These are phyloP conservation scores for Lucinisca nassula DNA, from an alignment of 2,888 invertebrate species.

Conservation along the genomic window DNA sequence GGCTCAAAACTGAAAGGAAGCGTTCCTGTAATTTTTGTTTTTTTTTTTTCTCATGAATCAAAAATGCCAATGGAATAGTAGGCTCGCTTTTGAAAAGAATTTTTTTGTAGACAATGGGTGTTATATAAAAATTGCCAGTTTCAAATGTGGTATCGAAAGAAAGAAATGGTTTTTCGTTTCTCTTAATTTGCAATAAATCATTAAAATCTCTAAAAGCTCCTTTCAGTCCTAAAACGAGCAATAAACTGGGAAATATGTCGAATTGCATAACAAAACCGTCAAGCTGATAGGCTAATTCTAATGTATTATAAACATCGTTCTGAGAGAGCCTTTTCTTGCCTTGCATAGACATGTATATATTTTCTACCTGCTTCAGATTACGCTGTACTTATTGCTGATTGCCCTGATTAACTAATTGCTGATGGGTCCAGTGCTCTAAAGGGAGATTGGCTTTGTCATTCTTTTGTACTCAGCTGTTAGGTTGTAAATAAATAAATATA, in stretches of 20 bases:
- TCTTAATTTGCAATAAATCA: conserved; percentile 23
- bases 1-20: neutral
- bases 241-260: conserved; percentile 37
- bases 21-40: conserved; percentile 39
- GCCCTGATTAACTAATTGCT: no score
- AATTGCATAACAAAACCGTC: conserved; percentile 37
- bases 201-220: conserved; percentile 29
- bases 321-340: no score
- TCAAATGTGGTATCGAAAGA: conserved; percentile 28
- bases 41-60: conserved; percentile 37
- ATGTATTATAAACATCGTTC: no score
- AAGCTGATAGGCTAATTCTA: conserved; percentile 35
- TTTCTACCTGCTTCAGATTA: no score
- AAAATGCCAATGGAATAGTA: conserved; percentile 32
- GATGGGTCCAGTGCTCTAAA: no score
- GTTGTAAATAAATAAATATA: no score
- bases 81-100: conserved; percentile 34
- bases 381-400: no score
- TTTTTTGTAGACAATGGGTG: conserved; percentile 37
- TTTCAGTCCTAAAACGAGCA: conserved; percentile 18
- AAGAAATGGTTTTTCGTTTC: conserved; percentile 13
- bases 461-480: no score
- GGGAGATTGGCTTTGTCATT: no score
- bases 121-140: conserved; percentile 26
- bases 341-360: no score